These are phyloP conservation scores for Rhynchotus rufescens DNA, from an alignment of 2,797 vertebrate species.

Conservation along the genomic window DNA sequence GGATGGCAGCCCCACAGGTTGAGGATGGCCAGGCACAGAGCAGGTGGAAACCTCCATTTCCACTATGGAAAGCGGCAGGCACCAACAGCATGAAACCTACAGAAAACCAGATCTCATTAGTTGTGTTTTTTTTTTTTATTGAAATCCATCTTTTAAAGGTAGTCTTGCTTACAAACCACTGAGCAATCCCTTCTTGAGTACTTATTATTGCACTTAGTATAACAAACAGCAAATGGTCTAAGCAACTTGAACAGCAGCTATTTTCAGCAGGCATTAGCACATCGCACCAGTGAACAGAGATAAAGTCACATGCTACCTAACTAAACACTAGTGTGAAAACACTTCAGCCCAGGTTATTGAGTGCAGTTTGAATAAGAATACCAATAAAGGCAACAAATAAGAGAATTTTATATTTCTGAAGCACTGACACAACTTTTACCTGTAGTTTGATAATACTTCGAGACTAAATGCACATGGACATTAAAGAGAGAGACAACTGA, in stretches of 20 bases:
- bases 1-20: not conserved
- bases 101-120: not conserved
- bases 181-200: not conserved
- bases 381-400: not conserved
- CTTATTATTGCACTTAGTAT: not conserved
- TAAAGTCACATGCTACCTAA: not conserved
- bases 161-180: not conserved
- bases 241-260: not conserved
- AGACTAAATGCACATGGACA: rapidly evolving
- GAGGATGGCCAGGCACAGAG: not conserved
- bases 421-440: not conserved
- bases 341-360: not conserved
- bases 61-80: not conserved
- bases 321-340: not conserved
- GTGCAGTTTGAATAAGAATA: not conserved
- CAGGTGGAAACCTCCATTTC: too few relatives aligned
- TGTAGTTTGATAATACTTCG: not conserved
- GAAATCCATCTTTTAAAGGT: not conserved
- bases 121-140: not conserved
- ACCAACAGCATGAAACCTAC: not conserved
- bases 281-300: not conserved
- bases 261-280: not conserved
- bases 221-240: not conserved
- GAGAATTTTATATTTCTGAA: not conserved
- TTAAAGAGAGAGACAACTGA: not conserved